Percentiles rank a stretch among this genome's conserved stretches.
These are phyloP conservation scores for Phycodurus eques DNA, from an alignment of 2,113 vertebrate species.

Conservation along the genomic window DNA sequence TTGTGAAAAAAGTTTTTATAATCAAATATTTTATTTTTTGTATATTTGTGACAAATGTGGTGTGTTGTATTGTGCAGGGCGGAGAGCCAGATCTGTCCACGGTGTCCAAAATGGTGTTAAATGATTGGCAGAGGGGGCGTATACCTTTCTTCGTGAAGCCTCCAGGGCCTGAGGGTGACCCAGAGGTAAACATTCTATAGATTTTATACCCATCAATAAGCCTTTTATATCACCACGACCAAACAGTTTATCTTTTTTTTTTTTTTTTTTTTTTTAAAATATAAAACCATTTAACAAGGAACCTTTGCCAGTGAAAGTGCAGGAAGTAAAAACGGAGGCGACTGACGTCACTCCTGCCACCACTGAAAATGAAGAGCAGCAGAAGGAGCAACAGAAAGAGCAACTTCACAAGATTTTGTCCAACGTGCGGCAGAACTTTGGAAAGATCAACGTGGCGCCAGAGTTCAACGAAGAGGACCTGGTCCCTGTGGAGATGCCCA, in stretches of 20 bases:
- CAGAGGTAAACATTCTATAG: conserved; percentile 69
- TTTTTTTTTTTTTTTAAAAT: neutral
- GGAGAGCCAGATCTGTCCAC: conserved; percentile 89
- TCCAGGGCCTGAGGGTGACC: conserved; percentile 74
- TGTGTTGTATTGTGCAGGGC: conserved; percentile 72
- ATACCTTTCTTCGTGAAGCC: conserved; percentile 98
- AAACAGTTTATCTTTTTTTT: neutral
- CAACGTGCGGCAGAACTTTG: conserved; percentile 88
- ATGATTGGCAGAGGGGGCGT: conserved; percentile 96
- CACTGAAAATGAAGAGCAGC: conserved; percentile 25
- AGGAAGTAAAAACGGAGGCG: conserved; percentile 41
- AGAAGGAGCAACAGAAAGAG: conserved; percentile 39
- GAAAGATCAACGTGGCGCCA: conserved; percentile 88
- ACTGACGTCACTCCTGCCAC: conserved; percentile 3
- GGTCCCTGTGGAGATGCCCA: conserved; percentile 84
- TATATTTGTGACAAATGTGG: neutral
- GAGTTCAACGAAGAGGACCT: conserved; percentile 91
- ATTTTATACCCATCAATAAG: neutral
- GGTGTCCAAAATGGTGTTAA: conserved; percentile 97
- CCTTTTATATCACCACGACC: neutral
- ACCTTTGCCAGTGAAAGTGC: conserved; percentile 28
- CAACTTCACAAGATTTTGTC: conserved; percentile 81
- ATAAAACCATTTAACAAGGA: conserved; percentile 14
- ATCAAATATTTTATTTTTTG: too few relatives aligned
- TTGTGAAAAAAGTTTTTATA: too few relatives aligned